Base-by-base conservation (phyloP, 2,113 vertebrate genomes). In the Sinocyclocheilus rhinocerous region DNA sequence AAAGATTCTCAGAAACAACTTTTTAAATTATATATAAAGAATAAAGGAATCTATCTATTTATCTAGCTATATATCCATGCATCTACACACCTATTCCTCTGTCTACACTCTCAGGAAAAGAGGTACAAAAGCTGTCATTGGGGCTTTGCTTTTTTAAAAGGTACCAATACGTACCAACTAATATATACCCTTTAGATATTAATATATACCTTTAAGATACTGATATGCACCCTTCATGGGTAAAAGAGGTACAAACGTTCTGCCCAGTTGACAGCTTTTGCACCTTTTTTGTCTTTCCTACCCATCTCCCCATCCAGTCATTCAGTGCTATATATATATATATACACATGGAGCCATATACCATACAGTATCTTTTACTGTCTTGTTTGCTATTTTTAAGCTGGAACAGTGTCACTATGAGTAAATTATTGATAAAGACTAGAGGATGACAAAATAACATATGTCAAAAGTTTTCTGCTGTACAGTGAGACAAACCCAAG, bases 401-500 rank as follows among this genome's bases (percentile, higher is more conserved):
- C 42, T 13, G 13, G 42, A 48, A 45, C 22, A 48, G 42, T 55
- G 20, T 39, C 22, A 63, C 55, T 33, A 42, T 24, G 6, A 45
- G 12, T 24, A 24, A 80, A 42, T 16, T 63, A 39, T 39, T 61
- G 57, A 80, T 42, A 61, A 13, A 24, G 11, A 72, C 33, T 50
- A 57, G 2, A 13, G 15, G 29, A 84, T 52, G 57, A 39, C 11
- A 36, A 57, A 33, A 50, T 52, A 20, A 55, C 36, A 55, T 42
- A 7, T 55, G 22, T 45, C 45, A 81, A 45, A 80, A 76, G 33
- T 33, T 48, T 55, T 29, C 69, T 15, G 4, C 61, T 75, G 20
- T 16, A 83, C 16, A 29, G 81, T 59, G 36, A 63, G 70, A 36
- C 8, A 69, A 57, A 90, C 18, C 26, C 16, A 59, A 24, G 18